A percentile compares a stretch with the other conserved stretches of the same genome.
These are phyloP conservation scores for Rhagophthalmus giganteus DNA, from an alignment of 2,888 invertebrate species.

Conservation along the genomic window DNA sequence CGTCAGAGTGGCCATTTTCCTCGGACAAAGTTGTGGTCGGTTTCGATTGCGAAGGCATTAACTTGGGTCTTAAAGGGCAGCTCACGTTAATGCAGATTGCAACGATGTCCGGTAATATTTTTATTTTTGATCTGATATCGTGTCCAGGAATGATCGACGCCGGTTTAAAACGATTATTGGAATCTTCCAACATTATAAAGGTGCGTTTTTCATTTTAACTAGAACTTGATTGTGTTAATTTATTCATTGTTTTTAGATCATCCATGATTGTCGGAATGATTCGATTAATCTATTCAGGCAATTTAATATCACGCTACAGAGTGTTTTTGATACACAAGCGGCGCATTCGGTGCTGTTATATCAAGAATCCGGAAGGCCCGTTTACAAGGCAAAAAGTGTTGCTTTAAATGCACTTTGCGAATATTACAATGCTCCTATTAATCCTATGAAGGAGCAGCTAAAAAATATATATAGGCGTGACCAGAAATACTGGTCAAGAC, in stretches of 20 bases:
- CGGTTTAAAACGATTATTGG: conserved; percentile 78
- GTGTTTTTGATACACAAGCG: conserved; percentile 85
- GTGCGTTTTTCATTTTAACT: conserved; percentile 51
- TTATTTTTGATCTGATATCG: conserved; percentile 84
- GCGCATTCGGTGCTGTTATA: conserved; percentile 90
- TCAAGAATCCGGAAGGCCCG: conserved; percentile 86
- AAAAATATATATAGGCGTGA: conserved; percentile 84
- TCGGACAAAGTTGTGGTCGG: conserved; percentile 68
- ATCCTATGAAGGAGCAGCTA: conserved; percentile 88
- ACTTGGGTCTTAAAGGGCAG: conserved; percentile 85
- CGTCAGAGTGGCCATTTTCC: conserved; percentile 46
- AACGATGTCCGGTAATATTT: conserved; percentile 79
- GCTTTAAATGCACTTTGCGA: conserved; percentile 91
- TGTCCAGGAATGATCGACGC: conserved; percentile 81
- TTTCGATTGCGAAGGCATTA: conserved; percentile 92
- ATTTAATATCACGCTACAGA: conserved; percentile 78
- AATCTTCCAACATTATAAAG: conserved; percentile 80
- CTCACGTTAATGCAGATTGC: conserved; percentile 86
- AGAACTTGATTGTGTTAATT: not conserved
- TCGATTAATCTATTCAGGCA: conserved; percentile 85
- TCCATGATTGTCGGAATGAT: conserved; percentile 92
- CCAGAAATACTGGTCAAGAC: conserved; percentile 82
- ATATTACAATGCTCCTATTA: conserved; percentile 82
- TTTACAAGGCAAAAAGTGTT: conserved; percentile 92
- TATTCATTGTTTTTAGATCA: conserved; percentile 59